phyloP scores from a whole-genome alignment of 2,888 invertebrate genomes.

The Neoaliturus tenellus region DNA sequence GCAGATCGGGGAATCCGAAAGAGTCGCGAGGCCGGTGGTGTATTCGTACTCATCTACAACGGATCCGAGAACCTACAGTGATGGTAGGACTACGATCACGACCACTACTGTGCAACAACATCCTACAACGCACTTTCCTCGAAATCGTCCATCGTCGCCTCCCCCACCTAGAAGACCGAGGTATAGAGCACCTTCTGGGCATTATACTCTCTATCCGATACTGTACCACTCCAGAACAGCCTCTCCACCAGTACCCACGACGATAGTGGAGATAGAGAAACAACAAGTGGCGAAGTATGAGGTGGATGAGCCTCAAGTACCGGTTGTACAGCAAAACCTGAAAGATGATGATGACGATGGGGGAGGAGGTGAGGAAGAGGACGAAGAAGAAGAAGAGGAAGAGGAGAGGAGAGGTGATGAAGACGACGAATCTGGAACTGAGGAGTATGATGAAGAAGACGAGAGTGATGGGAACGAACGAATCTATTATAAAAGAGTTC shows the following conservation, averaged over 20 bases:
- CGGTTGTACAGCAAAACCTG: neutral
- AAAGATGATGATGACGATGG: neutral
- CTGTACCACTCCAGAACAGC: constrained; percentile 14
- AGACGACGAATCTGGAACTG: neutral
- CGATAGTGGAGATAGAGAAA: neutral
- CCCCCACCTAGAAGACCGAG: neutral
- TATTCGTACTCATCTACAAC: constrained; percentile 40
- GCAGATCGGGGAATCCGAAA: neutral
- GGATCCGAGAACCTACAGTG: constrained; percentile 4
- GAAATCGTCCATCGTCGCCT: neutral
- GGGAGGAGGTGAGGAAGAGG: neutral
- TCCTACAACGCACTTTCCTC: neutral
- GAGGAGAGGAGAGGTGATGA: neutral
- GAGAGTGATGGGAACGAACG: constrained; percentile 23
- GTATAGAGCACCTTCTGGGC: neutral
- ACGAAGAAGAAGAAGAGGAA: neutral
- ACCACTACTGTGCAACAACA: neutral
- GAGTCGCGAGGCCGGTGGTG: constrained; percentile 31
- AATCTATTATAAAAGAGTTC: neutral
- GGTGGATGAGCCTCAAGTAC: neutral
- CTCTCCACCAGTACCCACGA: neutral
- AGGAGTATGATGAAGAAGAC: constrained; percentile 40
- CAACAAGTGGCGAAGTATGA: neutral
- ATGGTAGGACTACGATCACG: neutral
- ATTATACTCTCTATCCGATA: neutral